Conservation (phyloP, 2,888 invertebrate species). For the Sarcophaga rosellei region DNA sequence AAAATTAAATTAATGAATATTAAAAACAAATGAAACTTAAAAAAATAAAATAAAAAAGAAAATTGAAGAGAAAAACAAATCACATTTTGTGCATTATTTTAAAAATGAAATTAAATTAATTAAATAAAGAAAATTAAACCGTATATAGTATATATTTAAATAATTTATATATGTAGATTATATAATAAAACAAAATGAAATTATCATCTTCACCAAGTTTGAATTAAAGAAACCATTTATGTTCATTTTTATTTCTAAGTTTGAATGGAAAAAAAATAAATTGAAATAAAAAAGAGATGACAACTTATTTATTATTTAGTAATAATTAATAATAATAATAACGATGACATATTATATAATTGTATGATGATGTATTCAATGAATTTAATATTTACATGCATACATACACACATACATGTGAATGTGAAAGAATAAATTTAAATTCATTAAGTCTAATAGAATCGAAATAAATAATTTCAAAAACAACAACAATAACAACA, state of each 20-base stretch:
- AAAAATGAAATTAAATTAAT: constrained; percentile 63
- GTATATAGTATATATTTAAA: constrained; percentile 62
- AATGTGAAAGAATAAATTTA: constrained; percentile 8
- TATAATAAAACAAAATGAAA: constrained; percentile 40
- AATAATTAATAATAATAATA: constrained; percentile 27
- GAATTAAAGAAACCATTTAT: background rate
- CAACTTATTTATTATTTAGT: constrained; percentile 30
- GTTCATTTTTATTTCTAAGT: constrained; percentile 33
- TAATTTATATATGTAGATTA: constrained; percentile 68
- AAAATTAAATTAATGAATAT: background rate
- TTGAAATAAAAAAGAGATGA: constrained; percentile 24
- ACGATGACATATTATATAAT: constrained; percentile 23
- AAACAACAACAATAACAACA: constrained; percentile 36
- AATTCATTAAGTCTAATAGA: constrained; percentile 64
- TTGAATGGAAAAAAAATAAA: background rate
- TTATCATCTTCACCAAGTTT: constrained; percentile 27
- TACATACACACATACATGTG: constrained; percentile 24
- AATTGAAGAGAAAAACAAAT: constrained; percentile 56
- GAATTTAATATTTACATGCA: constrained; percentile 35
- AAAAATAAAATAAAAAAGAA: constrained; percentile 49
- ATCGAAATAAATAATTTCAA: constrained; percentile 44
- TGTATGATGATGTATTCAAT: constrained; percentile 43
- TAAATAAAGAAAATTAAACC: constrained; percentile 3
- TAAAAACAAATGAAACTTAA: constrained; percentile 26
- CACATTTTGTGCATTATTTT: constrained; percentile 69